Evolutionary conservation across 1,140 invertebrate genomes (phyloP), one percentile per base, ranked within the genome.

Genomic region (Oscheius sp.): DNA sequence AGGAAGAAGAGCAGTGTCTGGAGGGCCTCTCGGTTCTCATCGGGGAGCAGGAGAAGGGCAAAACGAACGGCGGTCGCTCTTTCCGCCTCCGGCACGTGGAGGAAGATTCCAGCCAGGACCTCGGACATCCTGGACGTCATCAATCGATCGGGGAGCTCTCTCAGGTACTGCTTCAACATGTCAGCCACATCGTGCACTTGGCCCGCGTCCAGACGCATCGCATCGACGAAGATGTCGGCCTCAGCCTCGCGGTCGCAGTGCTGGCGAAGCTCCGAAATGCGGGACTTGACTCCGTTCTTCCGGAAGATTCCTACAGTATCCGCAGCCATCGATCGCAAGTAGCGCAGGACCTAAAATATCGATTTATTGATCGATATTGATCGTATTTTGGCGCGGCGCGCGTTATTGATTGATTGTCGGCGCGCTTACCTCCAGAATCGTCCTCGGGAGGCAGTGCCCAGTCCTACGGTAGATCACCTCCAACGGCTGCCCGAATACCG

Each of bases 251-350:
- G 58, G n/a, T 74, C 65, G 35, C 45, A 49, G 15, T 69, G 52
- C 10, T 28, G 26, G 13, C 72, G 34, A 13, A 74, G 55, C 35
- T 74, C 65, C 23, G 49, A 49, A 36, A 74, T 74, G 31, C 72
- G 32, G 7, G 72, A 74, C 34, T 74, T 74, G 23, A 74, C 72
- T 42, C 72, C 72, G 31, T 74, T 74, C 38, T 74, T 74, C 3
- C 72, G 64, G 72, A 74, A 74, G 18, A 74, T 67, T 68, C 72
- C 72, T 15, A 74, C 72, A 13, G 72, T 68, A 23, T 74, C 72
- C 1, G 72, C 46, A 29, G 72, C 72, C 38, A 59, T 38, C 15
- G 42, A 34, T 28, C 72, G 52, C 18, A 74, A 65, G 64, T 55
- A 74, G 20, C 55, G 52, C 26, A 68, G 63, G 20, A 65, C 36